Percentiles rank a stretch among this genome's conserved stretches.
These are phyloP conservation scores for Menidia menidia DNA, from an alignment of 2,797 vertebrate genomes.

Conservation along the genomic window DNA sequence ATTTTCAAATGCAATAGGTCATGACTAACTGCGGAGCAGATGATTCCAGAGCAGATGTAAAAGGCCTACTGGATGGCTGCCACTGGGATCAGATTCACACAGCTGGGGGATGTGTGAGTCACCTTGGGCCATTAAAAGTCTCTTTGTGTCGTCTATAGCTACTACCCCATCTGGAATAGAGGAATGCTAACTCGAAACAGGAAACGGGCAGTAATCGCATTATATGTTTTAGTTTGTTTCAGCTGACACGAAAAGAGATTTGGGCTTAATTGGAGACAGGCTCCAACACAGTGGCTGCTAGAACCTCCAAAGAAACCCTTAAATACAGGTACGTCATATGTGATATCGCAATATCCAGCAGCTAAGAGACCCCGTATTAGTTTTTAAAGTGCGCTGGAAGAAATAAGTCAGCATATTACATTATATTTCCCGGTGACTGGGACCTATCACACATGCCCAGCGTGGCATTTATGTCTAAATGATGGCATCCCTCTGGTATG, in stretches of 20 bases:
- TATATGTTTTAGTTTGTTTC: constrained; percentile 20
- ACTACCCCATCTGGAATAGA: constrained; percentile 41
- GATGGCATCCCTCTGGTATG: constrained; percentile 57
- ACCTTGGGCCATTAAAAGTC: constrained; percentile 47
- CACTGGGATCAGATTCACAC: constrained; percentile 42
- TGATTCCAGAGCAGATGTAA: constrained; percentile 39
- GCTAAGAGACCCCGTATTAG: neutral
- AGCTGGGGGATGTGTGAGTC: constrained; percentile 50
- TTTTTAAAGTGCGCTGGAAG: neutral
- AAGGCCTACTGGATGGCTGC: constrained; percentile 19
- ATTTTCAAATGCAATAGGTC: constrained; percentile 8
- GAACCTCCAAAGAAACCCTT: neutral
- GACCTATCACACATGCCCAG: constrained; percentile 17
- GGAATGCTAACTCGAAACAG: constrained; percentile 65
- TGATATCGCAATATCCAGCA: neutral
- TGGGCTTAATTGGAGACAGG: constrained; percentile 11
- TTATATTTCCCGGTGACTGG: constrained; percentile 7
- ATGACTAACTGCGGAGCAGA: constrained; percentile 27
- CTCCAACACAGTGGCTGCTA: constrained; percentile 3
- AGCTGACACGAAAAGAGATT: constrained; percentile 32
- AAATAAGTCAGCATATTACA: constrained; percentile 1
- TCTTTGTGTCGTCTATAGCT: constrained; percentile 29
- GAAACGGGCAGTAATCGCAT: constrained; percentile 56
- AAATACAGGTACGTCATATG: neutral
- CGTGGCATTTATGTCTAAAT: constrained; percentile 6